Base-by-base conservation (phyloP, 2,888 invertebrate species). In the Toxonevra muliebris region DNA sequence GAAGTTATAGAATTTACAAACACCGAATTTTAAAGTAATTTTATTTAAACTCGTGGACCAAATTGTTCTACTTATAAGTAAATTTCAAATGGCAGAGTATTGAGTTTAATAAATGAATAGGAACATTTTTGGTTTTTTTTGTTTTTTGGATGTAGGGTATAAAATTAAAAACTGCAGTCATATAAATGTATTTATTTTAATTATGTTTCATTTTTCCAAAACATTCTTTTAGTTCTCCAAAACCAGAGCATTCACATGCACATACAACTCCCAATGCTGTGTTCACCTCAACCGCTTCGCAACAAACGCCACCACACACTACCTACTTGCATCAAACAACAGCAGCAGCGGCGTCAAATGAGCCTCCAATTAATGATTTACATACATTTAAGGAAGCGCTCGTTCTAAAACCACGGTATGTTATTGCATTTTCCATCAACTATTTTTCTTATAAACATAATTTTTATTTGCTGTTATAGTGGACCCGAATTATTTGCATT, bases 301-400 rank as follows among this genome's bases (percentile, higher is more conserved):
- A 68, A 69, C 66, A 64, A 54, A 54, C 61, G 42, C 50, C 48
- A 55, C 61, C 61, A 50, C 58, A 64, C 60, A 60, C 45, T 19
- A 50, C 53, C 15, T 61, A 76, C 19, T 76, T 60, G 40, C 66
- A 65, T 45, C 60, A 52, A 52, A 50, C 65, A 61, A 54, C 19
- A 17, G 52, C 53, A 41, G 60, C 20, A 42, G 30, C 54, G 19
- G 72, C 75, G 75, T 84, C 82, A 75, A 80, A 81, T 68, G 90
- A 91, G 77, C 85, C 88, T 57, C 45, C 71, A 41, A 75, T 73
- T 40, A 76, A 79, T 68, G 90, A 92, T 80, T 86, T 92, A 77
- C 90, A 90, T 78, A 91, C 91, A 74, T 92, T 93, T 82, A 88
- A 91, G 81, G 92, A 93, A 86, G 92, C 92, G 69, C 87, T 92